Conservation (phyloP, 1,140 invertebrate genomes). For the Eulimnadia texana region DNA sequence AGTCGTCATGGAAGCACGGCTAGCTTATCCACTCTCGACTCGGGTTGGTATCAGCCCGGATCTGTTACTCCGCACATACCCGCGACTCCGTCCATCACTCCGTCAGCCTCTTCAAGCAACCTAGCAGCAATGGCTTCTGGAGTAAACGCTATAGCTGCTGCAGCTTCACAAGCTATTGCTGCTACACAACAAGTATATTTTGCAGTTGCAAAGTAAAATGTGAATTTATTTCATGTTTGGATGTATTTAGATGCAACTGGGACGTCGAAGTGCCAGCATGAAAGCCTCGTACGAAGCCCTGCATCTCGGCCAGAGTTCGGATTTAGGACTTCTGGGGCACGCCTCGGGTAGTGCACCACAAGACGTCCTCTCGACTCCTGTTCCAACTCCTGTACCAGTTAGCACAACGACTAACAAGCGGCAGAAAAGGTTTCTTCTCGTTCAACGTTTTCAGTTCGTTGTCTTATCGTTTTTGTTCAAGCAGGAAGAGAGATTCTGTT, state of each 20-base stretch:
- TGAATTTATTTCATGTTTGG: constrained; percentile 10
- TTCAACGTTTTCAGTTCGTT: too few species aligned
- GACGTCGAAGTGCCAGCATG: constrained; percentile 76
- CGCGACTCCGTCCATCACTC: constrained; percentile 4
- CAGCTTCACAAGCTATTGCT: constrained; percentile 88
- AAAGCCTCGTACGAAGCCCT: constrained; percentile 90
- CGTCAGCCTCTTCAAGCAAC: constrained; percentile 24
- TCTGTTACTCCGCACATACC: not conserved
- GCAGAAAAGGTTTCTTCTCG: constrained; percentile 23
- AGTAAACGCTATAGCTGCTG: constrained; percentile 80
- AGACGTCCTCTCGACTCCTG: not conserved
- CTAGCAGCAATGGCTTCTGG: constrained; percentile 52
- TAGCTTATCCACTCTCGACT: not conserved
- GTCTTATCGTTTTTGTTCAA: too few species aligned
- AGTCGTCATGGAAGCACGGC: constrained; percentile 5
- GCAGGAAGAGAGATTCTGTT: constrained; percentile 1
- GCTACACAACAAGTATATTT: constrained; percentile 70
- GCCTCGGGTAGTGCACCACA: not conserved
- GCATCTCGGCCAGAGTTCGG: constrained; percentile 18
- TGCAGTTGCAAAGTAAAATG: too few species aligned
- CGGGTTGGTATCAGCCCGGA: constrained; percentile 3
- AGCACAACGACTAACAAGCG: constrained; percentile 16
- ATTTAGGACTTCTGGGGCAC: constrained; percentile 4
- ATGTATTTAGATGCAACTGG: constrained; percentile 65
- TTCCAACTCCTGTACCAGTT: not conserved